Base-by-base conservation (phyloP, 1,140 invertebrate genomes). In the Leptopilina clavipes region DNA sequence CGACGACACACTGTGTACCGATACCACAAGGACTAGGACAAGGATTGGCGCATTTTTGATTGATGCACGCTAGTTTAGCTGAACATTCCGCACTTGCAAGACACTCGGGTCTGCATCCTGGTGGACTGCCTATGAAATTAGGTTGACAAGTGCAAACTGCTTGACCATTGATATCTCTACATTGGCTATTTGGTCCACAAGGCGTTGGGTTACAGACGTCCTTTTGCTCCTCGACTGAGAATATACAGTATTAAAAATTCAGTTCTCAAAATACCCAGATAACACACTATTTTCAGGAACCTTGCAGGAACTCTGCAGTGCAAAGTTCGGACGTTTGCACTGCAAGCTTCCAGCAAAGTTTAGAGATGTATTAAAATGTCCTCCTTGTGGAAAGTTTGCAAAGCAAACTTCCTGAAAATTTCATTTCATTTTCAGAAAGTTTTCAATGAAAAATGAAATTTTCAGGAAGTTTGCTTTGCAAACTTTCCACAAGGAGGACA, bases 171-270 rank as follows among this genome's bases (percentile, higher is more conserved):
- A 86, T 81, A 71, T 90, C 90, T 77, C 89, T 83, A 81, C 92
- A 93, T 72, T 90, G 85, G 73, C 91, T 92, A 83, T 93, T 92
- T 6, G 90, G 89, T 72, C 92, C 92, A 80, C 92, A 93, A 3
- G 92, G 92, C 18, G 90, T 90, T n/a, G 91, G 91, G 54, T 85
- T 81, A 81, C 92, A 93, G 8, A 89, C 91, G 74, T 94, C 90
- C 75, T 56, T 78, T 11, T 76, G 81, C 74, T 80, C 82, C 79
- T 76, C 65, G 76, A 72, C 83, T 86, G 56, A 74, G 79, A 74
- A 76, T 18, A 83, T 76, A 45, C 70, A 22, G 65, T 25, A 19
- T 45, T 22, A 77, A 75, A 10, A 48, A 48, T 37, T 1, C 6
- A n/a, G n/a, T n/a, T n/a, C n/a, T n/a, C n/a, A n/a, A n/a, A n/a